Evolutionary conservation across 2,888 invertebrate species (phyloP).

Genomic region (Clitarchus hookeri): DNA sequence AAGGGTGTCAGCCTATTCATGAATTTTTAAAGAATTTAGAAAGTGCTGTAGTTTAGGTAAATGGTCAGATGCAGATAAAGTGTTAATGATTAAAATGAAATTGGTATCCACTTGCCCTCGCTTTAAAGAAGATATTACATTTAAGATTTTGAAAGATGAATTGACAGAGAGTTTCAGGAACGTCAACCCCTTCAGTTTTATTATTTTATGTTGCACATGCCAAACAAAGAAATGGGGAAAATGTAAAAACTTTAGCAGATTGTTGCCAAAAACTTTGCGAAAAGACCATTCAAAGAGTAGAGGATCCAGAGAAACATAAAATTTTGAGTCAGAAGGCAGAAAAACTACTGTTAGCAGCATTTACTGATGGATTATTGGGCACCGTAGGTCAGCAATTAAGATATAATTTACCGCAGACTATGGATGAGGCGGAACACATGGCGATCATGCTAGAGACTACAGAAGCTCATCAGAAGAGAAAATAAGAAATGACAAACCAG

Average conservation of each 20-base stretch:
- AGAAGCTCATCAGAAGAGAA: background rate
- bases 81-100: background rate
- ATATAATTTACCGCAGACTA: background rate
- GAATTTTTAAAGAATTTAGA: background rate
- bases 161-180: too few species aligned
- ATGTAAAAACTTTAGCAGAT: background rate
- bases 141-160: background rate
- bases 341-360: background rate
- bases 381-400: background rate
- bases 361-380: background rate
- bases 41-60: background rate
- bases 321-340: background rate
- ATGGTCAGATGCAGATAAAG: background rate
- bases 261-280: background rate
- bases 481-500: background rate
- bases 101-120: background rate
- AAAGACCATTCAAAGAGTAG: background rate
- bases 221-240: background rate
- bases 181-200: background rate
- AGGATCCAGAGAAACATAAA: background rate
- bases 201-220: background rate
- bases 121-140: background rate
- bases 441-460: background rate
- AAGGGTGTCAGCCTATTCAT: background rate
- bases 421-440: background rate